Conservation (phyloP, 2,113 vertebrate genomes). For the Notarius quadriscutis region DNA sequence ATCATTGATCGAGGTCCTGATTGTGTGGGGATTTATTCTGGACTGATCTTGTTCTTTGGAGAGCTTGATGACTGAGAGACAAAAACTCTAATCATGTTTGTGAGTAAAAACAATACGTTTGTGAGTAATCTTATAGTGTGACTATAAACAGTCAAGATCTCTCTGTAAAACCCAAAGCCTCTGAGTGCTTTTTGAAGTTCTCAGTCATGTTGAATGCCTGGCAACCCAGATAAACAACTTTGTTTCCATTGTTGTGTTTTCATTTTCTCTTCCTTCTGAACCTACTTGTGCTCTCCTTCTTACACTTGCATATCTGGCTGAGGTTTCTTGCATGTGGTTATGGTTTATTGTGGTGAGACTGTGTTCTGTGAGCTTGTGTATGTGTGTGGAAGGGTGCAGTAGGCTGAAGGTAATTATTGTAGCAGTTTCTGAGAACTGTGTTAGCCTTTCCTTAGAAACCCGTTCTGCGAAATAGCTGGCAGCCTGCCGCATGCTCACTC, state of each 20-base stretch:
- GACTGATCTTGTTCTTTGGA: no score
- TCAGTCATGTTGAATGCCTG: neutral
- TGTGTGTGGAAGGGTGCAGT: conserved; percentile 66
- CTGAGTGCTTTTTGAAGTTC: neutral
- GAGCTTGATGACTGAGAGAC: neutral
- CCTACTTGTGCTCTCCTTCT: conserved; percentile 1
- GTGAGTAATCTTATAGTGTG: neutral
- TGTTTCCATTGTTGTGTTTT: neutral
- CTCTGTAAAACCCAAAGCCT: neutral
- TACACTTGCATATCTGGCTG: conserved; percentile 5
- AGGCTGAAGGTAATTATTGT: conserved; percentile 79
- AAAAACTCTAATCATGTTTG: no score
- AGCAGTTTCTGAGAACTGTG: conserved; percentile 76
- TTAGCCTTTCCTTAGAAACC: conserved; percentile 73
- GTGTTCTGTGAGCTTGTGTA: conserved; percentile 39
- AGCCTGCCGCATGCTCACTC: conserved; percentile 63
- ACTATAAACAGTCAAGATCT: neutral
- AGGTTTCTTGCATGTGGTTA: conserved; percentile 37
- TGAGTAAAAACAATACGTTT: no score
- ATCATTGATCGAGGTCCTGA: neutral
- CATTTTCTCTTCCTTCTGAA: neutral
- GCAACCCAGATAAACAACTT: neutral
- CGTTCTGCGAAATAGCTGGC: conserved; percentile 76
- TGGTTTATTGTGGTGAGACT: conserved; percentile 49
- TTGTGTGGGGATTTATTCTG: neutral